Evolutionary conservation across 2,888 invertebrate genomes (phyloP).

Genomic region (Melanostoma scalare): DNA sequence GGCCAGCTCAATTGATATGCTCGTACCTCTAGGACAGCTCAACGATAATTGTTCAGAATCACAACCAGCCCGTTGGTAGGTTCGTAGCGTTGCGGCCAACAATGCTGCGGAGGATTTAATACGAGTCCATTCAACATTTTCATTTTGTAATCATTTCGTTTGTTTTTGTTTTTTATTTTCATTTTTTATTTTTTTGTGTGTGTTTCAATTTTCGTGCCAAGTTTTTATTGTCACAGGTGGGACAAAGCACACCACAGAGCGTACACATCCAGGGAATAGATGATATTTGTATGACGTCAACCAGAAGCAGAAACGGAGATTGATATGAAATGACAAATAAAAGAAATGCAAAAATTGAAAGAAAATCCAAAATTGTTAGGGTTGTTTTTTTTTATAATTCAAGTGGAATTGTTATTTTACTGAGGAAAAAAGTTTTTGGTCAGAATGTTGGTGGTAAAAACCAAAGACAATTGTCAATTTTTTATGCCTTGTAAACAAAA

Average conservation of each 20-base stretch:
- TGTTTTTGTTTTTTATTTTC: constrained; percentile 3
- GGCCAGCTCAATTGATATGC: constrained; percentile 95
- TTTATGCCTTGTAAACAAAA: neutral
- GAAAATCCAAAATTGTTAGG: constrained; percentile 11
- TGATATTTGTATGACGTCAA: constrained; percentile 31
- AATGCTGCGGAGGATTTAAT: constrained; percentile 85
- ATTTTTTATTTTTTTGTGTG: neutral
- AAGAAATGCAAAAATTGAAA: constrained; percentile 35
- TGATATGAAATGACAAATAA: constrained; percentile 47
- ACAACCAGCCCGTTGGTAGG: constrained; percentile 95
- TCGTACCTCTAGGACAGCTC: constrained; percentile 94
- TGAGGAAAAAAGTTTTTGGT: neutral
- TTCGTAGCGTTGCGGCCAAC: constrained; percentile 93
- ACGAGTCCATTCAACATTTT: neutral
- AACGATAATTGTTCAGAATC: constrained; percentile 94
- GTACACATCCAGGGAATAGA: constrained; percentile 33
- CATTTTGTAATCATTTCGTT: no score
- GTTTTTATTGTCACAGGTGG: constrained; percentile 55
- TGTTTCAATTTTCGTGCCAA: constrained; percentile 22
- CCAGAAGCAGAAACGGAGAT: constrained; percentile 45
- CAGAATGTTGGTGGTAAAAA: neutral
- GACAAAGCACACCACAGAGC: neutral
- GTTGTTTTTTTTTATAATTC: constrained; percentile 22
- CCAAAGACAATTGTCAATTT: neutral
- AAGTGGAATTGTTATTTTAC: constrained; percentile 37